These are phyloP conservation scores for Pollicipes pollicipes DNA, from an alignment of 1,140 invertebrate species.

Conservation along the genomic window DNA sequence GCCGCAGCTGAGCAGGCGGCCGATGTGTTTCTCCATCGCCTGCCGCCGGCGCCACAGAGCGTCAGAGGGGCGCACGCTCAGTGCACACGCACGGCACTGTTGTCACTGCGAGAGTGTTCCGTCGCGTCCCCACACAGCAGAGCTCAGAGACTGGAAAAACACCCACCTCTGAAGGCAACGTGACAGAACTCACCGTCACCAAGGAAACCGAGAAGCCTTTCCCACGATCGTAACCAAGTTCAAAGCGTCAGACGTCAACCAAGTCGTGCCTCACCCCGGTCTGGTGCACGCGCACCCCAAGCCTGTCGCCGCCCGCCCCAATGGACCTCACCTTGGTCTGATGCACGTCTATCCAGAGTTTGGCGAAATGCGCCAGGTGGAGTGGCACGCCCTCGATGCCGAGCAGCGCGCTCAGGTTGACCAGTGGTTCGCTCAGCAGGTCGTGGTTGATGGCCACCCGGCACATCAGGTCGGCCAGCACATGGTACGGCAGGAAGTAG, in stretches of 20 bases:
- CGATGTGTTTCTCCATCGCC: neutral
- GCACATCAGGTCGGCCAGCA: conserved; percentile 69
- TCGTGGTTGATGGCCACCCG: conserved; percentile 66
- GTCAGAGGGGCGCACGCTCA: too few species aligned
- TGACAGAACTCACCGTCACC: too few species aligned
- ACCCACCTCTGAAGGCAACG: too few species aligned
- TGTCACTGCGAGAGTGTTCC: too few species aligned
- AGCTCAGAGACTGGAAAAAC: too few species aligned
- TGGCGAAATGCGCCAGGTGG: conserved; percentile 62
- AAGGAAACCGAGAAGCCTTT: too few species aligned
- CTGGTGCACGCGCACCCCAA: neutral
- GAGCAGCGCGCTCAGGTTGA: conserved; percentile 63
- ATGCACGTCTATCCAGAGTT: conserved; percentile 63
- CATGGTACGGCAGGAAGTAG: conserved; percentile 65
- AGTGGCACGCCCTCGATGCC: conserved; percentile 68
- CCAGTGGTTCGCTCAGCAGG: conserved; percentile 53
- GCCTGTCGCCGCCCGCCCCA: neutral
- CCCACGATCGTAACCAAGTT: too few species aligned
- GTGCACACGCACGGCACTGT: too few species aligned
- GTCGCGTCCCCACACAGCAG: too few species aligned
- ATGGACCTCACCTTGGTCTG: conserved; percentile 38
- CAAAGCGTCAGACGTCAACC: too few species aligned
- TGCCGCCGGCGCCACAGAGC: too few species aligned
- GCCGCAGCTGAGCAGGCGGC: neutral
- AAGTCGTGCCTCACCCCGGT: too few species aligned